Percentiles rank a stretch among this genome's conserved stretches.
phyloP scores from a whole-genome alignment of 2,797 vertebrate genomes.

The Orestias chungarensis region DNA sequence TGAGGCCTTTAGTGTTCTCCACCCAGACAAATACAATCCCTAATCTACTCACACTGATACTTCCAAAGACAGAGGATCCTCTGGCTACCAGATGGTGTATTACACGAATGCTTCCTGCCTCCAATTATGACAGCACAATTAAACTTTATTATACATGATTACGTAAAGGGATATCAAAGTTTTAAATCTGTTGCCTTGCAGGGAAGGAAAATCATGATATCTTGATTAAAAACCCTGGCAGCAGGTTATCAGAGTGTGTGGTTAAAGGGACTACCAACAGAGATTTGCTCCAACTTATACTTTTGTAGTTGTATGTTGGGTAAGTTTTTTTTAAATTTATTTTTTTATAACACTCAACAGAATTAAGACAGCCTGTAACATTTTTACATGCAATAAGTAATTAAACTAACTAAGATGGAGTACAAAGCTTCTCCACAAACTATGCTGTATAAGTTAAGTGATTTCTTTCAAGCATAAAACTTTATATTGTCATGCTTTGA shows the following conservation, averaged over 20 bases:
- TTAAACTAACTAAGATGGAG: background rate
- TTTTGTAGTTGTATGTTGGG: background rate
- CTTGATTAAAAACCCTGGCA: background rate
- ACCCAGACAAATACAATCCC: constrained; percentile 55
- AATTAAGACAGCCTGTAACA: background rate
- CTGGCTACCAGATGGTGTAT: constrained; percentile 61
- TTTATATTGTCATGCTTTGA: background rate
- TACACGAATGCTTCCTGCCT: constrained; percentile 40
- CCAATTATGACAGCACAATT: background rate
- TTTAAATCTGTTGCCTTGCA: background rate
- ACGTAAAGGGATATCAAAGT: background rate
- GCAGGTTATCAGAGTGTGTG: background rate
- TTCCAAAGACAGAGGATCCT: constrained; percentile 19
- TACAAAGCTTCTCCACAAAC: background rate
- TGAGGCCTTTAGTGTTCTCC: constrained; percentile 30
- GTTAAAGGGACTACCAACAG: background rate
- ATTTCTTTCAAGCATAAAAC: background rate
- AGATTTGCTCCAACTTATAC: background rate
- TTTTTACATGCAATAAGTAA: background rate
- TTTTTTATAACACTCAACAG: no score
- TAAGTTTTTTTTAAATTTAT: background rate
- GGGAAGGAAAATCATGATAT: background rate
- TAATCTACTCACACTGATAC: constrained; percentile 54
- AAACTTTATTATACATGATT: background rate
- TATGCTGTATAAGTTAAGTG: background rate